Evolutionary conservation across 1,140 invertebrate genomes (phyloP).

Genomic region (Macrobrachium nipponense): DNA sequence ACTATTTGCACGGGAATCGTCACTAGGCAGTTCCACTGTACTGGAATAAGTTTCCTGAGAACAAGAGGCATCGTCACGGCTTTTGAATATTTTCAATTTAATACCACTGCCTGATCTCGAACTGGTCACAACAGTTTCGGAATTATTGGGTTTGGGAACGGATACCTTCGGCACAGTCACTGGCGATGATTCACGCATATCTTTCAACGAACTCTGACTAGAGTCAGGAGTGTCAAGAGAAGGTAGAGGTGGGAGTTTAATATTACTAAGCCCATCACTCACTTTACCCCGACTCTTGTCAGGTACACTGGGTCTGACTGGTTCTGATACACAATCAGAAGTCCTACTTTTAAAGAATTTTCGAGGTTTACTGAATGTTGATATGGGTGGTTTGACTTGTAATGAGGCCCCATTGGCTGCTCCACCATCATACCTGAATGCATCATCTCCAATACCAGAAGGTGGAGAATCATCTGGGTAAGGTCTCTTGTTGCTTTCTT

Average conservation of each 20-base stretch:
- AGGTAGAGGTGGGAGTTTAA: constrained; percentile 42
- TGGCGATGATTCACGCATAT: constrained; percentile 23
- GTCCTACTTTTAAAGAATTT: constrained; percentile 65
- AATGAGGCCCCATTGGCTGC: constrained; percentile 51
- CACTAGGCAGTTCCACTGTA: constrained; percentile 63
- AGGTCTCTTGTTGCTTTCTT: constrained; percentile 54
- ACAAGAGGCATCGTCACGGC: constrained; percentile 53
- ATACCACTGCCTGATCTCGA: constrained; percentile 57
- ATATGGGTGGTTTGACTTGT: constrained; percentile 39
- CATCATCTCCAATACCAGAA: constrained; percentile 34
- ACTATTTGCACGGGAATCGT: constrained; percentile 60
- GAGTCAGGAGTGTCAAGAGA: constrained; percentile 45
- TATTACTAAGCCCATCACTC: constrained; percentile 21
- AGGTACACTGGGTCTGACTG: constrained; percentile 14
- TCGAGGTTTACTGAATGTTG: constrained; percentile 59
- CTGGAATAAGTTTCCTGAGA: constrained; percentile 63
- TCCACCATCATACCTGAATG: constrained; percentile 47
- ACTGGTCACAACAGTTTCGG: constrained; percentile 24
- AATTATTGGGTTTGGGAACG: constrained; percentile 15
- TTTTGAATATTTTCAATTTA: constrained; percentile 64
- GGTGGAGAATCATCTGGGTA: constrained; percentile 53
- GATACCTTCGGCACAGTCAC: too few species aligned
- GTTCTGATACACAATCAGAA: constrained; percentile 33
- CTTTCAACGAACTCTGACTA: constrained; percentile 25
- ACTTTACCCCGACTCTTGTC: constrained; percentile 33